These are phyloP conservation scores for Oplegnathus fasciatus DNA, from an alignment of 2,113 vertebrate species.

Conservation along the genomic window DNA sequence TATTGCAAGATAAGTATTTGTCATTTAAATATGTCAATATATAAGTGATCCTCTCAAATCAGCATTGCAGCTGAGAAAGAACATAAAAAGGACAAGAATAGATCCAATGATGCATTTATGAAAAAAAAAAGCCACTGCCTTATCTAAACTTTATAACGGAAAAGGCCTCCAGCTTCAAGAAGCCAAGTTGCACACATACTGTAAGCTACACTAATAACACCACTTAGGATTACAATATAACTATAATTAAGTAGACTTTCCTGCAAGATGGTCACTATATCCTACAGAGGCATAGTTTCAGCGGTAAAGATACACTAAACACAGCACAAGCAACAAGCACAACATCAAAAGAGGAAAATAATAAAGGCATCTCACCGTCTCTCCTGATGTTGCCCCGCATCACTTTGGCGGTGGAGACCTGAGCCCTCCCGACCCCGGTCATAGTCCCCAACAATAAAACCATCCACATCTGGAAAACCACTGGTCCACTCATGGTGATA, in stretches of 20 bases:
- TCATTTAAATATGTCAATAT: not conserved
- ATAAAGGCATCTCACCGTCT: constrained; percentile 70
- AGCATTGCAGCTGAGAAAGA: not conserved
- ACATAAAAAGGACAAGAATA: not conserved
- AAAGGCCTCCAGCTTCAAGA: not conserved
- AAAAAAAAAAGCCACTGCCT: not conserved
- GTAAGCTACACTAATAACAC: not conserved
- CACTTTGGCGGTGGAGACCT: constrained; percentile 69
- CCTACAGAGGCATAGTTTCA: not conserved
- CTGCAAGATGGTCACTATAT: not conserved
- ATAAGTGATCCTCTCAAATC: not conserved
- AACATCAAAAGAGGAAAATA: not conserved
- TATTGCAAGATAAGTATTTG: not conserved
- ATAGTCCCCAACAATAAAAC: constrained; percentile 51
- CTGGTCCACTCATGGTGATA: constrained; percentile 56
- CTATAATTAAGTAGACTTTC: not conserved
- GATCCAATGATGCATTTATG: not conserved
- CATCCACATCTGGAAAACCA: constrained; percentile 66
- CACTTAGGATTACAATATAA: not conserved
- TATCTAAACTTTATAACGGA: not conserved
- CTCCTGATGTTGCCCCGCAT: constrained; percentile 71
- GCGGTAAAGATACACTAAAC: not conserved
- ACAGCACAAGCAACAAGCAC: not conserved
- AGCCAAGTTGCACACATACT: no score
- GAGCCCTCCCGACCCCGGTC: constrained; percentile 32